Conservation (phyloP, 1,140 invertebrate species). For the Hyles euphorbiae region DNA sequence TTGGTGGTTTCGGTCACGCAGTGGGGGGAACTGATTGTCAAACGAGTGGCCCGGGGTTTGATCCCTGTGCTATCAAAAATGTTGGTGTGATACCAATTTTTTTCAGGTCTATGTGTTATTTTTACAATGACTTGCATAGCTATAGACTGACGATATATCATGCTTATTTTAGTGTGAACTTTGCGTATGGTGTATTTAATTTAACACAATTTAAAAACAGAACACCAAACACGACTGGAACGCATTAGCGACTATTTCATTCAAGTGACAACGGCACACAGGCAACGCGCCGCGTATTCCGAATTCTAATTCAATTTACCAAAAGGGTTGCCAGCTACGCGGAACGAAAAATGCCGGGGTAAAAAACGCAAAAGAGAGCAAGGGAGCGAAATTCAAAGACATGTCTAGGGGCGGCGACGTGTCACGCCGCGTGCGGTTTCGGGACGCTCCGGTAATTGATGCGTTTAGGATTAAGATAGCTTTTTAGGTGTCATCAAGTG, state of each 20-base stretch:
- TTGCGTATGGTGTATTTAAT: no score
- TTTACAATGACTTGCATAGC: no score
- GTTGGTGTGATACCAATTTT: no score
- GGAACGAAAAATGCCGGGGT: conserved; percentile 39
- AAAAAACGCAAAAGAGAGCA: conserved; percentile 30
- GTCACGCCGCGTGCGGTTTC: conserved; percentile 36
- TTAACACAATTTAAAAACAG: no score
- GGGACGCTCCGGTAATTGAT: conserved; percentile 43
- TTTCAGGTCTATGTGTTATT: no score
- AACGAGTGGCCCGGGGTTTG: no score
- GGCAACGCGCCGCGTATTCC: conserved; percentile 23
- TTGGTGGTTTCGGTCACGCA: no score
- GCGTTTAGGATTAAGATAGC: conserved; percentile 41
- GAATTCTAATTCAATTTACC: conserved; percentile 63
- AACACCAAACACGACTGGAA: no score
- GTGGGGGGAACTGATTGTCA: no score
- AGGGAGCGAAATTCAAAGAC: conserved; percentile 45
- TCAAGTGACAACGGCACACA: conserved; percentile 19
- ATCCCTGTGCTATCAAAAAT: no score
- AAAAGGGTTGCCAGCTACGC: conserved; percentile 65
- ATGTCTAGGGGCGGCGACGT: conserved; percentile 49
- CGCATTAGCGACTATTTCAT: conserved; percentile 5
- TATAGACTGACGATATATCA: no score
- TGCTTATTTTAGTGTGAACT: no score
- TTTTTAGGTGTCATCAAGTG: conserved; percentile 25